Evolutionary conservation across 2,888 invertebrate genomes (phyloP).

Genomic region (Andrena trimmerana): DNA sequence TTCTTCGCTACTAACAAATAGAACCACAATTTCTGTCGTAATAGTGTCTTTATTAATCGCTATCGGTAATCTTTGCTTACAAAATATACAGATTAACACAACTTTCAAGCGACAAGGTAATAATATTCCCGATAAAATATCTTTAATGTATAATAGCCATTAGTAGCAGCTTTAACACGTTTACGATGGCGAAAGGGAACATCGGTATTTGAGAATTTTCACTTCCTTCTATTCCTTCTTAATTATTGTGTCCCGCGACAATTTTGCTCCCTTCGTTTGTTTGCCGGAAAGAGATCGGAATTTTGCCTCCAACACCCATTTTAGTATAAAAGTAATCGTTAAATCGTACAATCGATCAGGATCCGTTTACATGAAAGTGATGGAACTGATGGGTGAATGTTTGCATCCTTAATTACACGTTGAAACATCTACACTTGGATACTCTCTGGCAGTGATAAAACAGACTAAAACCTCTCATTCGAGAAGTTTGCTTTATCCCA

Average conservation of each 20-base stretch:
- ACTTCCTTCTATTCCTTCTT: background rate
- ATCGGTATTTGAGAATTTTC: conserved; percentile 40
- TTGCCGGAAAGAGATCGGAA: background rate
- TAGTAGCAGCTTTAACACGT: conserved; percentile 60
- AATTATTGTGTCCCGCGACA: background rate
- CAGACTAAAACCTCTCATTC: conserved; percentile 34
- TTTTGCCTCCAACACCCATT: background rate
- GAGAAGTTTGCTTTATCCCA: conserved; percentile 50
- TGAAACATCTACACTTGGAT: conserved; percentile 30
- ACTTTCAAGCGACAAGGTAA: conserved; percentile 77
- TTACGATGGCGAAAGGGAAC: conserved; percentile 69
- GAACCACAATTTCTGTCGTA: conserved; percentile 37
- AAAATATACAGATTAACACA: conserved; percentile 82
- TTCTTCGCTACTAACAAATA: conserved; percentile 19
- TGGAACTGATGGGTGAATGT: conserved; percentile 23
- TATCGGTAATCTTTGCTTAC: conserved; percentile 79
- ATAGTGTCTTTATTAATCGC: conserved; percentile 78
- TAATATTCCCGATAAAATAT: conserved; percentile 68
- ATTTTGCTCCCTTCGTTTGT: no score
- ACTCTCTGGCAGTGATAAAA: conserved; percentile 66
- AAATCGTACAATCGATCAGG: conserved; percentile 6
- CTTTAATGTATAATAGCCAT: conserved; percentile 59
- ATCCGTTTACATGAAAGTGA: conserved; percentile 2
- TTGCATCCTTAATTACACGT: conserved; percentile 27
- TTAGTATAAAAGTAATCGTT: conserved; percentile 4